phyloP scores from a whole-genome alignment of 2,888 invertebrate genomes.

The Drosophila cyrtoloma region DNA sequence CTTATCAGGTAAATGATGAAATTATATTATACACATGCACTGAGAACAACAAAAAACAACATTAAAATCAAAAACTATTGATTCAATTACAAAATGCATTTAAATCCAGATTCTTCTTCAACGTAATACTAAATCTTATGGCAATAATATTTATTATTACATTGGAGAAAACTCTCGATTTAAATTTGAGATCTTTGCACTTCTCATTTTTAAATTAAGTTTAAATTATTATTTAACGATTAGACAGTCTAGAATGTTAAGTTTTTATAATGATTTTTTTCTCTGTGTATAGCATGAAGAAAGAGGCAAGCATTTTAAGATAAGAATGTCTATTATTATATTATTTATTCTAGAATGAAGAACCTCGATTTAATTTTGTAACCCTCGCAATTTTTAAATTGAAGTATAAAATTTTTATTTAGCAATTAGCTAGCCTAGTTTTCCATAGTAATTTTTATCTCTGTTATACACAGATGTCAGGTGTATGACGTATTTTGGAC shows the following conservation, averaged over 20 bases:
- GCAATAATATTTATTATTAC: too few species aligned
- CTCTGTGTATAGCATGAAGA: background rate
- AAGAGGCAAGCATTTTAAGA: background rate
- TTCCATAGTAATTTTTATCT: background rate
- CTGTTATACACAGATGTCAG: background rate
- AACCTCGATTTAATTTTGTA: background rate
- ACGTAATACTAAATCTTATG: background rate
- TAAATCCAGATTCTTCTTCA: background rate
- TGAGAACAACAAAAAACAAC: background rate
- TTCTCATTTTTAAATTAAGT: background rate
- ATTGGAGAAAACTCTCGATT: too few species aligned
- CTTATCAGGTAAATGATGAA: constrained; percentile 79
- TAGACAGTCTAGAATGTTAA: background rate
- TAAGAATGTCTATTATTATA: background rate
- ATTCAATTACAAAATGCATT: background rate
- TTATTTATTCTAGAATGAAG: background rate
- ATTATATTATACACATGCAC: constrained; percentile 9
- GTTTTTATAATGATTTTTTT: background rate
- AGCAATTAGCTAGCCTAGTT: background rate
- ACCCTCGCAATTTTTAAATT: background rate
- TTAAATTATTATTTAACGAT: background rate
- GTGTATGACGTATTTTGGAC: background rate
- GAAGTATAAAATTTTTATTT: background rate
- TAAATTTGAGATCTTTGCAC: too few species aligned
- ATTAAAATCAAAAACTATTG: background rate